Conservation (phyloP, 2,797 vertebrate genomes). For the Capromys pilorides region DNA sequence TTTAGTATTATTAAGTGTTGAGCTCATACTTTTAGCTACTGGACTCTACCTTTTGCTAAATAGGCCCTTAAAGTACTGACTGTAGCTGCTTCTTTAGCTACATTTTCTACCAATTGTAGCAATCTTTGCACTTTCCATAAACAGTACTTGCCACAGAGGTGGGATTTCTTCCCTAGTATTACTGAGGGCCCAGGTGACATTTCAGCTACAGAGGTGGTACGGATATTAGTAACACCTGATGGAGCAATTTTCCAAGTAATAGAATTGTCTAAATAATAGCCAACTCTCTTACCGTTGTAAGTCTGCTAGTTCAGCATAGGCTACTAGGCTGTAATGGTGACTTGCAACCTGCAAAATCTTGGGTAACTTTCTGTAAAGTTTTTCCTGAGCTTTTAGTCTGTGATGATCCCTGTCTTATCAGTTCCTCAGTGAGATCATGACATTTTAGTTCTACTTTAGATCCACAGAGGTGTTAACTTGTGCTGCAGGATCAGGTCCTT, state of each 20-base stretch:
- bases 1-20: background rate
- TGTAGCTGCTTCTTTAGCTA: constrained; percentile 28
- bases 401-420: background rate
- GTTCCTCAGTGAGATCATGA: background rate
- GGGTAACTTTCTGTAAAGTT: background rate
- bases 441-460: background rate
- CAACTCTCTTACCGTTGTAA: background rate
- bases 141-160: constrained; percentile 36
- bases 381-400: background rate
- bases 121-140: background rate
- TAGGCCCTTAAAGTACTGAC: constrained; percentile 39
- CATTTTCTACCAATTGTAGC: background rate
- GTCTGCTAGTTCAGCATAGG: background rate
- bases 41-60: background rate
- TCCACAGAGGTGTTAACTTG: background rate
- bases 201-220: constrained; percentile 45
- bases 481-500: background rate
- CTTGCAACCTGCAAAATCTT: background rate
- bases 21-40: background rate
- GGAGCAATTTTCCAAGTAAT: constrained; percentile 51
- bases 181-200: constrained; percentile 63
- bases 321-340: background rate
- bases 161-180: constrained; percentile 39
- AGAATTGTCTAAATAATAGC: constrained; percentile 37
- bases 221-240: constrained; percentile 37